Conservation (phyloP, 2,113 vertebrate species). For the Strix aluco region DNA sequence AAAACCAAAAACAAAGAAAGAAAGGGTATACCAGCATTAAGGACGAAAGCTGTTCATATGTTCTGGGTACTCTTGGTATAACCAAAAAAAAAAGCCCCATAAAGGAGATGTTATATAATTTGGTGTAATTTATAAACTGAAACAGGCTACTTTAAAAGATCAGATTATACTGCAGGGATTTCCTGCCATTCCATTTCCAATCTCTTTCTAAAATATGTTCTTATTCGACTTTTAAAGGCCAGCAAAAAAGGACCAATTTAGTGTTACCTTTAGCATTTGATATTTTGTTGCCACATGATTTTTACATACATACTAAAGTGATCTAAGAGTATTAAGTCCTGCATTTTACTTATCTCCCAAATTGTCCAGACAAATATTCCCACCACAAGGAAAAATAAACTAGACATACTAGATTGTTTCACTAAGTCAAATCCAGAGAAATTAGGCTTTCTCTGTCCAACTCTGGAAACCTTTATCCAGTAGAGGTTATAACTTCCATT, state of each 20-base stretch:
- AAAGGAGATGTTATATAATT: neutral
- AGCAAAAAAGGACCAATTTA: neutral
- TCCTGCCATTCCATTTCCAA: neutral
- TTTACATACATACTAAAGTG: neutral
- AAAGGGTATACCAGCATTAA: neutral
- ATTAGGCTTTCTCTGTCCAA: neutral
- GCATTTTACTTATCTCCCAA: neutral
- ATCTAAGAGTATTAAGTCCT: neutral
- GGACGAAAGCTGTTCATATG: neutral
- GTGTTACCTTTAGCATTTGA: neutral
- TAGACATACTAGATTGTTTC: neutral
- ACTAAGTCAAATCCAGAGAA: neutral
- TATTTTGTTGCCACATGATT: neutral
- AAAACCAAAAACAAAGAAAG: neutral
- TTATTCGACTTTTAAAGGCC: neutral
- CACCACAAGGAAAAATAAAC: neutral
- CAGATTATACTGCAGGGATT: neutral
- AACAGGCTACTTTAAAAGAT: neutral
- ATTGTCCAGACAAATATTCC: neutral
- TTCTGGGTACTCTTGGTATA: neutral
- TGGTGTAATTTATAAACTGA: neutral
- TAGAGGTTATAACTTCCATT: neutral
- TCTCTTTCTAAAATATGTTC: neutral
- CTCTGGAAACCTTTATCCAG: neutral
- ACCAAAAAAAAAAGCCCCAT: neutral